Percentiles rank a stretch among this genome's conserved stretches.
phyloP scores from a whole-genome alignment of 2,797 vertebrate species.

The Typhlichthys subterraneus region DNA sequence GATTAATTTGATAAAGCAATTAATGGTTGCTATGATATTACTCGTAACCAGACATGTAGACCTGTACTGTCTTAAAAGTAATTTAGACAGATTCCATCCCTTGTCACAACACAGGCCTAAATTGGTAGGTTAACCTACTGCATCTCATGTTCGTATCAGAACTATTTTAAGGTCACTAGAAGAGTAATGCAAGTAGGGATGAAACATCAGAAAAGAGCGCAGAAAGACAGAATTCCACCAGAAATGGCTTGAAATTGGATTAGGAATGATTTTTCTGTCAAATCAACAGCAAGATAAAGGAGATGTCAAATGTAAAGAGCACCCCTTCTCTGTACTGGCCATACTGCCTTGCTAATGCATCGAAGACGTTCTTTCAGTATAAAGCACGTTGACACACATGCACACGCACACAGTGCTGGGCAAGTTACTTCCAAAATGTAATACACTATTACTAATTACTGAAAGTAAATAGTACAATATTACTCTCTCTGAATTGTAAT shows the following conservation, averaged over 20 bases:
- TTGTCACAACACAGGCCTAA: no score
- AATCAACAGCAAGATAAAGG: constrained; percentile 20
- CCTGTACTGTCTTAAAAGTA: no score
- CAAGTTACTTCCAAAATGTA: no score
- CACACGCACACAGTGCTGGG: not conserved
- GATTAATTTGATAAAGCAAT: no score
- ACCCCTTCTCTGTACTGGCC: constrained; percentile 14
- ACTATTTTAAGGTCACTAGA: constrained; percentile 17
- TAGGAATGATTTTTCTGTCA: constrained; percentile 4
- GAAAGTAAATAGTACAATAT: no score
- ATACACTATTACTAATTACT: no score
- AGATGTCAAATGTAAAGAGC: constrained; percentile 15
- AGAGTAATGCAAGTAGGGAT: not conserved
- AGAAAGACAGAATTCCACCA: not conserved
- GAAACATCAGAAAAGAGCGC: not conserved
- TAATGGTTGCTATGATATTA: no score
- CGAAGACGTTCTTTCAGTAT: constrained; percentile 24
- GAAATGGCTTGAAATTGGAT: constrained; percentile 9
- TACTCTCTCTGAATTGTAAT: no score
- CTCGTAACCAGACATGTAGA: no score
- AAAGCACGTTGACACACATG: not conserved
- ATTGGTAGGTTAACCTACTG: no score
- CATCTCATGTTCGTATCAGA: no score
- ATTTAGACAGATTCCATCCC: no score
- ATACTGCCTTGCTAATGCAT: constrained; percentile 22